Evolutionary conservation across 2,888 invertebrate genomes (phyloP).

Genomic region (Drosophila incognita): DNA sequence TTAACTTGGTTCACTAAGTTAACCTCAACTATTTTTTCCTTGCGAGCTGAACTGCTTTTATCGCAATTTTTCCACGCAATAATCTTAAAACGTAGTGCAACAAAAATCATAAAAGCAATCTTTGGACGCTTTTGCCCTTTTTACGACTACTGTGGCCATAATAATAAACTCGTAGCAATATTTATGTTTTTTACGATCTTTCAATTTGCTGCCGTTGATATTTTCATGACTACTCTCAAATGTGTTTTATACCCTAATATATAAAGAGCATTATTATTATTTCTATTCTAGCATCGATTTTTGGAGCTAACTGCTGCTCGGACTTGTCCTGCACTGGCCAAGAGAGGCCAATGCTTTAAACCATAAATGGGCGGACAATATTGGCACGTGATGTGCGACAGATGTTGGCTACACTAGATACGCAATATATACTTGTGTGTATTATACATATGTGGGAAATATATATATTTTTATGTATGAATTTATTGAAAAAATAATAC

Average conservation of each 20-base stretch:
- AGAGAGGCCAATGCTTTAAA: background rate
- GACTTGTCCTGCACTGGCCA: background rate
- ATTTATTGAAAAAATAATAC: conserved; percentile 58
- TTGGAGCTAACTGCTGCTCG: background rate
- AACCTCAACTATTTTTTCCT: background rate
- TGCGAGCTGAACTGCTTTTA: background rate
- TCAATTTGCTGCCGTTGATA: conserved; percentile 50
- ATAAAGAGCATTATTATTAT: conserved; percentile 18
- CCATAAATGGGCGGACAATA: conserved; percentile 37
- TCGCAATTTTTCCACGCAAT: background rate
- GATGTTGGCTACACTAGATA: conserved; percentile 30
- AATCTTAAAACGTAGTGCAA: background rate
- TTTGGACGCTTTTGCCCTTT: conserved; percentile 10
- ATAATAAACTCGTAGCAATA: conserved; percentile 41
- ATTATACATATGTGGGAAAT: background rate
- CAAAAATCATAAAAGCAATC: conserved; percentile 8
- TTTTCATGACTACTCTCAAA: conserved; percentile 38
- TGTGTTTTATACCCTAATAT: conserved; percentile 29
- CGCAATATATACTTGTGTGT: background rate
- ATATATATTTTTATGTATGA: conserved; percentile 17
- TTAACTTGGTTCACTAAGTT: background rate
- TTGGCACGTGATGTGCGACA: conserved; percentile 50
- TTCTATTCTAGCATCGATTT: conserved; percentile 35
- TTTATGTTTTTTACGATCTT: conserved; percentile 52
- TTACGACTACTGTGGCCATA: conserved; percentile 23